These are phyloP conservation scores for Acyrthosiphon pisum DNA, from an alignment of 1,140 invertebrate species.

Conservation along the genomic window DNA sequence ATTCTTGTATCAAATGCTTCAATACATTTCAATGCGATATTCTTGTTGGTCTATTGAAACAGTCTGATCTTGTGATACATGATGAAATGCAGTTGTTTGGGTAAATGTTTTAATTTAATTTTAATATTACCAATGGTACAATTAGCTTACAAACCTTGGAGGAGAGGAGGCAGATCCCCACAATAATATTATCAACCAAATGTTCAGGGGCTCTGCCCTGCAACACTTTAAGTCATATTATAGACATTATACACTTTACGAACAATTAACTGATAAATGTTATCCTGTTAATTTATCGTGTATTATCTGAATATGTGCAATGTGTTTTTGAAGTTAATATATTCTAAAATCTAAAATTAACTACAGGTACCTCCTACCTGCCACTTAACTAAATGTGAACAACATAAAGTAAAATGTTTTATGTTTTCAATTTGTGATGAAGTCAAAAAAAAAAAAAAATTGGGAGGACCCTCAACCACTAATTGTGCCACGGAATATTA, in stretches of 20 bases:
- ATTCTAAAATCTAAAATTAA: background rate
- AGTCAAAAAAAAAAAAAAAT: background rate
- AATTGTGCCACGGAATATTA: background rate
- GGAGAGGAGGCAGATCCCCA: background rate
- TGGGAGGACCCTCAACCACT: background rate
- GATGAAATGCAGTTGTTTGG: slow-evolving; percentile 86
- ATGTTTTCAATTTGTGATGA: background rate
- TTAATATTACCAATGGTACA: slow-evolving; percentile 60
- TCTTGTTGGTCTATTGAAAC: slow-evolving; percentile 78
- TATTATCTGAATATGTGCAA: background rate
- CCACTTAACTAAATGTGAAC: background rate
- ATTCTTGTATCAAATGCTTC: slow-evolving; percentile 81
- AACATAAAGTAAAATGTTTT: background rate
- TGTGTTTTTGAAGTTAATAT: background rate
- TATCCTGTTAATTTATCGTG: background rate
- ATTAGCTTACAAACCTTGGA: background rate
- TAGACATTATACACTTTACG: background rate
- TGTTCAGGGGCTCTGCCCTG: background rate
- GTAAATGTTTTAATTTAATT: slow-evolving; percentile 61
- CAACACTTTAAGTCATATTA: background rate
- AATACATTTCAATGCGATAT: slow-evolving; percentile 81
- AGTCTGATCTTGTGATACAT: slow-evolving; percentile 86
- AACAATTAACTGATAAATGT: background rate
- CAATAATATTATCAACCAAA: background rate
- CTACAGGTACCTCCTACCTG: background rate